Evolutionary conservation across 2,797 vertebrate species (phyloP).

Genomic region (Poecilia velifera): DNA sequence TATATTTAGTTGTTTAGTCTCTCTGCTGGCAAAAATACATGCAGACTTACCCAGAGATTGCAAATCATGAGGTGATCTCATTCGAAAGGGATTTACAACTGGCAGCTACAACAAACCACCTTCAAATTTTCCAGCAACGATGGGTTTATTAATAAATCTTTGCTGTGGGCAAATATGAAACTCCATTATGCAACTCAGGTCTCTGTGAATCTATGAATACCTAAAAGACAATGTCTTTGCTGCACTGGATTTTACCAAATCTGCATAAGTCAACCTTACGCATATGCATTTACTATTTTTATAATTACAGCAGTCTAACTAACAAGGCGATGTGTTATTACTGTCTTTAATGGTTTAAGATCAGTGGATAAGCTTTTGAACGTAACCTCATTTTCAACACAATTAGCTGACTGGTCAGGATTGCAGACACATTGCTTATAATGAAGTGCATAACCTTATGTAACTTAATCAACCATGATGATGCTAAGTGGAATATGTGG

Average conservation of each 20-base stretch:
- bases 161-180: neutral
- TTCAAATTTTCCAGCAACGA: neutral
- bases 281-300: neutral
- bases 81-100: neutral
- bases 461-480: constrained; percentile 12
- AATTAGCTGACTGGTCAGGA: constrained; percentile 11
- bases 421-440: constrained; percentile 3
- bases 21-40: neutral
- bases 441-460: neutral
- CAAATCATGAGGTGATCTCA: neutral
- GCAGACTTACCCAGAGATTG: neutral
- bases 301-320: neutral
- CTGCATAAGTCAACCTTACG: neutral
- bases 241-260: neutral
- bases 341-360: neutral
- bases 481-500: neutral
- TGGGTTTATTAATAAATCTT: neutral
- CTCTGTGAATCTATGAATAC: neutral
- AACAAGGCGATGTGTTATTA: neutral
- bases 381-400: neutral
- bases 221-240: constrained; percentile 10
- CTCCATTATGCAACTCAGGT: neutral
- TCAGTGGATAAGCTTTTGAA: neutral
- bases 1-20: neutral
- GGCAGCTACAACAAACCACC: neutral